phyloP scores from a whole-genome alignment of 2,113 vertebrate genomes.

The Caracal caracal region DNA sequence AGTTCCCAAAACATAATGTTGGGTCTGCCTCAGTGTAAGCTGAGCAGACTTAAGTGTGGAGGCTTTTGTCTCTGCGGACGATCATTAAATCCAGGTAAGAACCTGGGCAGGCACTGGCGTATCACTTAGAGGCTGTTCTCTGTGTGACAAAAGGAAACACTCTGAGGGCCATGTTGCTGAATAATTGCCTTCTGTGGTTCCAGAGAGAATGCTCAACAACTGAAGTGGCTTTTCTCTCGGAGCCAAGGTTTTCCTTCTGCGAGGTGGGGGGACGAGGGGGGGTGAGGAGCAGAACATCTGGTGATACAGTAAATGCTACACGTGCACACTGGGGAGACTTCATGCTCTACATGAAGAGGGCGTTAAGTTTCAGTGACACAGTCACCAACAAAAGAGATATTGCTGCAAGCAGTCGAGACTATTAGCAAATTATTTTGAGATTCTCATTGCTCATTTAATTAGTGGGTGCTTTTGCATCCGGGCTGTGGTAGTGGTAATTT shows the following conservation, averaged over 20 bases:
- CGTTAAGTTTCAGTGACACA: neutral
- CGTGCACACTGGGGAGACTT: neutral
- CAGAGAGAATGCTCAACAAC: constrained; percentile 60
- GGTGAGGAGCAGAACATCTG: neutral
- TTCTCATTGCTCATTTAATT: neutral
- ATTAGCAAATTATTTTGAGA: constrained; percentile 32
- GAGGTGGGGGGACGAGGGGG: neutral
- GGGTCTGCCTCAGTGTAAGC: constrained; percentile 62
- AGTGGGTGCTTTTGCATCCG: neutral
- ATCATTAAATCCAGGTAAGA: constrained; percentile 58
- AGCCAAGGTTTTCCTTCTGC: neutral
- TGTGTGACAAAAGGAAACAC: constrained; percentile 66
- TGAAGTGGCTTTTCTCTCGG: constrained; percentile 55
- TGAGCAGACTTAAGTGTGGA: constrained; percentile 46
- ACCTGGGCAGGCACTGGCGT: constrained; percentile 32
- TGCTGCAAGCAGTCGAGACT: constrained; percentile 34
- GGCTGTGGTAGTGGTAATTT: constrained; percentile 34
- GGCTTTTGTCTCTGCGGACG: constrained; percentile 42
- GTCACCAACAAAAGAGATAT: constrained; percentile 41
- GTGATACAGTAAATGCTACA: accelerated
- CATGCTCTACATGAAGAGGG: neutral
- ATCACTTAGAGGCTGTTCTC: constrained; percentile 62
- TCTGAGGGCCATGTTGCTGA: constrained; percentile 66
- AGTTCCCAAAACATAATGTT: constrained; percentile 62
- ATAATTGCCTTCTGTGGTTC: constrained; percentile 71